Conservation (phyloP, 2,888 invertebrate genomes). For the Molorchus minor region DNA sequence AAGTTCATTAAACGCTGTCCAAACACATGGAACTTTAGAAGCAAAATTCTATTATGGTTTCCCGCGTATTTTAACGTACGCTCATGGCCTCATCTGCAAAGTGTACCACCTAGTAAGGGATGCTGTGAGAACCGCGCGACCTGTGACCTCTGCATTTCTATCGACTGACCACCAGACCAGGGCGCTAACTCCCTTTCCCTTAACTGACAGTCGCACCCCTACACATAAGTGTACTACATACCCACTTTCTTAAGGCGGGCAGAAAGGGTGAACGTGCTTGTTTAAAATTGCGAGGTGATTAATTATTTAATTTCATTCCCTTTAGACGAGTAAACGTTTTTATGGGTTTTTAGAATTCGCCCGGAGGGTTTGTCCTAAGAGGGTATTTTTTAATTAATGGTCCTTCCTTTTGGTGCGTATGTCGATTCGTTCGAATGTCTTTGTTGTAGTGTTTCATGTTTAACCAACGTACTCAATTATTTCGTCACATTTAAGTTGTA, state of each 20-base stretch:
- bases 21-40: too few relatives aligned
- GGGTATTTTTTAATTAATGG: not conserved
- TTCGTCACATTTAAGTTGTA: too few relatives aligned
- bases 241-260: slow-evolving; percentile 1
- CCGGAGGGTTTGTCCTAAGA: not conserved
- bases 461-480: too few relatives aligned
- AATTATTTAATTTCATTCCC: slow-evolving; percentile 39
- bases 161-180: slow-evolving; percentile 32
- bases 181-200: slow-evolving; percentile 29
- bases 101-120: slow-evolving; percentile 34
- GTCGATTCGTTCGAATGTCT: too few relatives aligned
- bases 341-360: not conserved
- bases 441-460: too few relatives aligned
- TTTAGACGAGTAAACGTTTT: slow-evolving; percentile 34
- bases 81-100: slow-evolving; percentile 27
- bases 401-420: not conserved
- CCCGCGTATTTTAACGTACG: slow-evolving; percentile 34
- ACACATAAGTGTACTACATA: slow-evolving; percentile 17
- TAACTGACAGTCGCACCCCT: slow-evolving; percentile 28
- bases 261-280: slow-evolving; percentile 32
- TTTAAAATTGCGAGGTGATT: slow-evolving; percentile 39
- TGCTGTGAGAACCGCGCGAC: slow-evolving; percentile 49
- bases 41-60: not conserved
- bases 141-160: slow-evolving; percentile 42
- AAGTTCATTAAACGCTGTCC: too few relatives aligned